These are phyloP conservation scores for Cinclus mexicanus DNA, from an alignment of 2,113 vertebrate genomes.

Conservation along the genomic window DNA sequence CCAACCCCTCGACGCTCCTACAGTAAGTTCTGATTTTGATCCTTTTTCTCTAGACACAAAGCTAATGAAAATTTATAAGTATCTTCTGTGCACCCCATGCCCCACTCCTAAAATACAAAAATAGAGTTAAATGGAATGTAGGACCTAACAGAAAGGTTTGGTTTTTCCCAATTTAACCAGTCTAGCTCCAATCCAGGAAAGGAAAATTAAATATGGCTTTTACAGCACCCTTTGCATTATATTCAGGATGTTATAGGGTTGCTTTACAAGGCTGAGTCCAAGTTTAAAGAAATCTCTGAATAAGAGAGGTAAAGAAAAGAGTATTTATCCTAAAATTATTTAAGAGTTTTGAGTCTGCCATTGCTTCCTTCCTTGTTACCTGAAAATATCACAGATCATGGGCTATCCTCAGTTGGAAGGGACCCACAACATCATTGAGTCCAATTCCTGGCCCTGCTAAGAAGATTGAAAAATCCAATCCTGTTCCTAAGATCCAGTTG, in stretches of 20 bases:
- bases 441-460: background rate
- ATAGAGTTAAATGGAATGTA: background rate
- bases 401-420: background rate
- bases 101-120: background rate
- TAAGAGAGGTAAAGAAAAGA: background rate
- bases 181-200: background rate
- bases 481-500: background rate
- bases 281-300: background rate
- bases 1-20: no score
- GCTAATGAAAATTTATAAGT: background rate
- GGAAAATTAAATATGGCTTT: background rate
- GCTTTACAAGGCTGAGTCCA: background rate
- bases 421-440: background rate
- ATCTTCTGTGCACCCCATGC: accelerated
- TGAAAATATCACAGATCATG: background rate
- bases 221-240: background rate
- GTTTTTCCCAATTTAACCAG: background rate
- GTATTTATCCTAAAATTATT: background rate
- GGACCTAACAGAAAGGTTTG: background rate
- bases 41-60: background rate
- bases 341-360: background rate
- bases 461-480: background rate
- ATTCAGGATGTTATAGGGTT: background rate
- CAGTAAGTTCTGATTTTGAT: background rate
- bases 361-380: background rate